Percentiles rank a stretch among this genome's conserved stretches.
phyloP scores from a whole-genome alignment of 2,888 invertebrate genomes.

The Axea sp. region DNA sequence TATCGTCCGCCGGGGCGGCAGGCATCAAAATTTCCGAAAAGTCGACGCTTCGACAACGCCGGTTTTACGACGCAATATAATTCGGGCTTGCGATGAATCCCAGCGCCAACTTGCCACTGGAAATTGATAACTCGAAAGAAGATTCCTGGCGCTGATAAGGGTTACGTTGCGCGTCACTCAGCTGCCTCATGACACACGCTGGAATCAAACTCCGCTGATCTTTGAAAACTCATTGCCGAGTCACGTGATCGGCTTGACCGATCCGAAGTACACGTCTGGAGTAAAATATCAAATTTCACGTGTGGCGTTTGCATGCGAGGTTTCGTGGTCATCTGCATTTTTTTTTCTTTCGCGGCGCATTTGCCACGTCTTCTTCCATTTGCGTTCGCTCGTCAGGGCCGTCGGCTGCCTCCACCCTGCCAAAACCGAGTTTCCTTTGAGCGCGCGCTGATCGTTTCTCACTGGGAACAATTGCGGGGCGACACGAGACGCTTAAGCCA shows the following conservation, averaged over 20 bases:
- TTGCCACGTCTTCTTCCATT: too few species aligned
- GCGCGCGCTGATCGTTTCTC: too few species aligned
- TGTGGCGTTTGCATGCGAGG: background rate
- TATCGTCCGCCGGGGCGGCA: conserved; percentile 4
- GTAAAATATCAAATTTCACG: conserved; percentile 40
- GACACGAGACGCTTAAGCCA: too few species aligned
- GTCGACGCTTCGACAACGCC: conserved; percentile 24
- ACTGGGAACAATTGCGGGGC: too few species aligned
- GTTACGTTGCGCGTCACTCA: conserved; percentile 39
- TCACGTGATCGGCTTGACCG: conserved; percentile 41
- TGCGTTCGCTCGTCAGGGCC: too few species aligned
- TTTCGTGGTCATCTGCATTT: background rate
- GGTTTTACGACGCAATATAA: conserved; percentile 40
- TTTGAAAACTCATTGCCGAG: conserved; percentile 35
- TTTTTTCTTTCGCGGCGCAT: too few species aligned
- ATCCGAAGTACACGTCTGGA: conserved; percentile 37
- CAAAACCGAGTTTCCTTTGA: too few species aligned
- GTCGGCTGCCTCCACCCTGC: too few species aligned
- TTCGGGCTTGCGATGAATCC: conserved; percentile 34
- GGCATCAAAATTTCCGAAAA: conserved; percentile 35
- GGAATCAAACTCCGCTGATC: conserved; percentile 44
- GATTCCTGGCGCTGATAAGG: conserved; percentile 38
- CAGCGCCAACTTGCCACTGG: conserved; percentile 16
- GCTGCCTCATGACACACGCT: conserved; percentile 45
- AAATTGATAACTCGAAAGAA: conserved; percentile 46